phyloP scores from a whole-genome alignment of 2,113 vertebrate genomes.

The Etia nguti region DNA sequence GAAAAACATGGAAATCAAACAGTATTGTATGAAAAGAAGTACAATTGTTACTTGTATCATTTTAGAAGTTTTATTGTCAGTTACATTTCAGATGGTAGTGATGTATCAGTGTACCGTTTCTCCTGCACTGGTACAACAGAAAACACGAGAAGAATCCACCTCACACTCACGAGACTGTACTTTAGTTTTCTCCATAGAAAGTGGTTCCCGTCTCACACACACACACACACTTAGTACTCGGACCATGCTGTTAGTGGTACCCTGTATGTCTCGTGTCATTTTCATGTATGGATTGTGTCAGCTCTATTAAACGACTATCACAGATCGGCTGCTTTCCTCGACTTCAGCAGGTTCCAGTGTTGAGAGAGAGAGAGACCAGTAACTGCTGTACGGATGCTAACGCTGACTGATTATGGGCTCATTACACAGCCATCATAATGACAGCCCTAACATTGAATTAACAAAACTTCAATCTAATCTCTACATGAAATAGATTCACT shows the following conservation, averaged over 20 bases:
- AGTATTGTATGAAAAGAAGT: conserved; percentile 39
- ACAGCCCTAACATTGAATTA: background rate
- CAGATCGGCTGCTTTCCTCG: background rate
- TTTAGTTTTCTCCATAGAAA: background rate
- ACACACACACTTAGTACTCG: conserved; percentile 1
- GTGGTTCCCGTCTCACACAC: conserved; percentile 18
- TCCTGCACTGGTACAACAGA: conserved; percentile 1
- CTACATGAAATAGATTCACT: background rate
- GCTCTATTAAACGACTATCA: conserved; percentile 54
- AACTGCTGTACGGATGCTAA: background rate
- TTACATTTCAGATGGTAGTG: conserved; percentile 49
- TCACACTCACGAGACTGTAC: conserved; percentile 4
- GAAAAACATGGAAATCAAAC: conserved; percentile 40
- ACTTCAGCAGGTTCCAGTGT: background rate
- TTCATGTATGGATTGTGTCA: conserved; percentile 53
- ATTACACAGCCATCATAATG: background rate
- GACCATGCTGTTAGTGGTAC: conserved; percentile 52
- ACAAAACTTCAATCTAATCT: background rate
- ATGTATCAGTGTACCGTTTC: conserved; percentile 3
- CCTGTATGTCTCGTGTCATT: conserved; percentile 42
- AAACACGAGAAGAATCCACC: conserved; percentile 2
- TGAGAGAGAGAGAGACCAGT: background rate
- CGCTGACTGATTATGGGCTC: background rate
- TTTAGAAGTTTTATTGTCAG: conserved; percentile 56
- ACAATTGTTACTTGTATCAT: conserved; percentile 46